phyloP scores from a whole-genome alignment of 2,888 invertebrate species.

The Heliconius sara region DNA sequence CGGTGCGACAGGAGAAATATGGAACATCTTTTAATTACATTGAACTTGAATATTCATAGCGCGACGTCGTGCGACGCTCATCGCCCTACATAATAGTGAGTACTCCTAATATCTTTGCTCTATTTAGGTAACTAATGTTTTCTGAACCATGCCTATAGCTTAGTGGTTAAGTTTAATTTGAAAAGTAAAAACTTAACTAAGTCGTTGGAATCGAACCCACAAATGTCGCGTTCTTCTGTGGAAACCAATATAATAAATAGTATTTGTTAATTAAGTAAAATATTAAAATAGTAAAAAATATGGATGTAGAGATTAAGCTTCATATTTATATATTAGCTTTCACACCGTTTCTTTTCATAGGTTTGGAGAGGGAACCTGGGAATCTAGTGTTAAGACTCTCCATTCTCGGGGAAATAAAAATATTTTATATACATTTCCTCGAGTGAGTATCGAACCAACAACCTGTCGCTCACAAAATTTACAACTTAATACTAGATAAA shows the following conservation, averaged over 20 bases:
- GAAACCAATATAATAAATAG: too few species aligned
- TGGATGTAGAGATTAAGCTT: too few species aligned
- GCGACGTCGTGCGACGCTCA: conserved; percentile 50
- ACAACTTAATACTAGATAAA: background rate
- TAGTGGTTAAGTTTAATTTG: background rate
- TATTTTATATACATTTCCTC: too few species aligned
- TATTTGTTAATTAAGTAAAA: too few species aligned
- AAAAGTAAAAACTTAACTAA: too few species aligned
- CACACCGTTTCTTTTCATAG: too few species aligned
- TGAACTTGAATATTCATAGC: conserved; percentile 71
- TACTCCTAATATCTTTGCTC: conserved; percentile 49
- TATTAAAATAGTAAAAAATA: too few species aligned
- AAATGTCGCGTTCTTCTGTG: too few species aligned
- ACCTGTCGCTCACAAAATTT: background rate
- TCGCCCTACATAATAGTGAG: conserved; percentile 54
- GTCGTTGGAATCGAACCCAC: too few species aligned
- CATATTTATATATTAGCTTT: too few species aligned
- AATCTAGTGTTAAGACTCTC: background rate
- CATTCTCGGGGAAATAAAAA: too few species aligned
- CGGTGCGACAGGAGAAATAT: conserved; percentile 57
- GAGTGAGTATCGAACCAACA: too few species aligned
- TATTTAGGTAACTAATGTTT: conserved; percentile 34
- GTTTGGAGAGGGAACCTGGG: background rate
- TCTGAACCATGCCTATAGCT: background rate
- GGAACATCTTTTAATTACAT: conserved; percentile 68